These are phyloP conservation scores for Sebastolobus altivelis DNA, from an alignment of 2,797 vertebrate species.

Conservation along the genomic window DNA sequence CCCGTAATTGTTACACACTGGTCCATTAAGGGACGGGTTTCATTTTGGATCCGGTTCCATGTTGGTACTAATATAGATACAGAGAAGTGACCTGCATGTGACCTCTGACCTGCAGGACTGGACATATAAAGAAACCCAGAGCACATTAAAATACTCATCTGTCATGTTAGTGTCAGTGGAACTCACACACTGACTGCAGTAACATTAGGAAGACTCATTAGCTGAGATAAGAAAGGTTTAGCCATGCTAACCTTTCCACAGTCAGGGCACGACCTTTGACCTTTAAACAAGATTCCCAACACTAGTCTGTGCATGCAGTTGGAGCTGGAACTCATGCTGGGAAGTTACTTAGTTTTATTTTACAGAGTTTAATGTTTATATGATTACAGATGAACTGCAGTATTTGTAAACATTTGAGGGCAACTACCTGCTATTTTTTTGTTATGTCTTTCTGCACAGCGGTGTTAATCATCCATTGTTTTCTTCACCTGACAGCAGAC, in stretches of 20 bases:
- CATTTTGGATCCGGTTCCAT: neutral
- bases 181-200: neutral
- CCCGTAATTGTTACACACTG: too few relatives aligned
- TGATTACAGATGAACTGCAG: neutral
- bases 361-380: neutral
- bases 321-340: slow-evolving; percentile 21
- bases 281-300: slow-evolving; percentile 29
- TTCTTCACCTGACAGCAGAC: slow-evolving; percentile 1
- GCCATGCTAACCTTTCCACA: slow-evolving; percentile 25
- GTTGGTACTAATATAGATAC: neutral
- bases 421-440: neutral
- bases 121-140: neutral
- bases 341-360: slow-evolving; percentile 13
- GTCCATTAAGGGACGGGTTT: neutral
- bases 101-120: slow-evolving; percentile 4
- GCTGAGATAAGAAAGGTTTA: slow-evolving; percentile 11
- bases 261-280: slow-evolving; percentile 52
- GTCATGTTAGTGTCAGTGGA: slow-evolving; percentile 1
- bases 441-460: neutral
- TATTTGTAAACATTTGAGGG: neutral
- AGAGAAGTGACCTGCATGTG: neutral
- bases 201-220: slow-evolving; percentile 30
- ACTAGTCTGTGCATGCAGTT: slow-evolving; percentile 31
- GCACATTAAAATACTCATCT: neutral
- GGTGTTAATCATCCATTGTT: neutral